phyloP scores from a whole-genome alignment of 2,113 vertebrate genomes.

The Indicator maculatus region DNA sequence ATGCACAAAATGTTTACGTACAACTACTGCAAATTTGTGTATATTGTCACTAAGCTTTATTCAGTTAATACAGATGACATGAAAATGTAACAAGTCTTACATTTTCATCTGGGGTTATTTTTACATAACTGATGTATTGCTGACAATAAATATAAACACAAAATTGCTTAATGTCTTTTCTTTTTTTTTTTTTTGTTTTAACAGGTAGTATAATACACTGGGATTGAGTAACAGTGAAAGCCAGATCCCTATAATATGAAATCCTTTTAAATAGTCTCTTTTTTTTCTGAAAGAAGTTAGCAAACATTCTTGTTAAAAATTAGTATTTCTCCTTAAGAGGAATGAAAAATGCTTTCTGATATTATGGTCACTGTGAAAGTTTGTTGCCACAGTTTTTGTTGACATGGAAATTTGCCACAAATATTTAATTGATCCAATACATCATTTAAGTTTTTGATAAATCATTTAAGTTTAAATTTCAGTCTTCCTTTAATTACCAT shows the following conservation, averaged over 20 bases:
- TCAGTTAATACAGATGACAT: slow-evolving; percentile 80
- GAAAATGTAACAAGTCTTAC: slow-evolving; percentile 78
- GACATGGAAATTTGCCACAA: neutral
- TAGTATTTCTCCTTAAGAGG: neutral
- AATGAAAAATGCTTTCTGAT: neutral
- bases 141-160: slow-evolving; percentile 85
- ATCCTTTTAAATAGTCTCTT: slow-evolving; percentile 2
- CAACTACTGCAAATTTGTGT: slow-evolving; percentile 84
- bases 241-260: neutral
- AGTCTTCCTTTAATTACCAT: neutral
- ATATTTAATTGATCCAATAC: neutral
- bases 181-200: neutral
- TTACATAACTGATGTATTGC: slow-evolving; percentile 86
- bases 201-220: neutral
- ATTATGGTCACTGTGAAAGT: neutral
- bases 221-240: slow-evolving; percentile 24
- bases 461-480: neutral
- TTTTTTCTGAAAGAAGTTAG: neutral
- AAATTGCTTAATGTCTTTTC: slow-evolving; percentile 63
- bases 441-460: neutral
- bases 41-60: slow-evolving; percentile 85
- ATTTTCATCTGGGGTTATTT: slow-evolving; percentile 92
- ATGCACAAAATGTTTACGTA: slow-evolving; percentile 87
- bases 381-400: neutral
- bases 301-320: neutral